phyloP scores from a whole-genome alignment of 1,140 invertebrate species.

The Halesus radiatus region DNA sequence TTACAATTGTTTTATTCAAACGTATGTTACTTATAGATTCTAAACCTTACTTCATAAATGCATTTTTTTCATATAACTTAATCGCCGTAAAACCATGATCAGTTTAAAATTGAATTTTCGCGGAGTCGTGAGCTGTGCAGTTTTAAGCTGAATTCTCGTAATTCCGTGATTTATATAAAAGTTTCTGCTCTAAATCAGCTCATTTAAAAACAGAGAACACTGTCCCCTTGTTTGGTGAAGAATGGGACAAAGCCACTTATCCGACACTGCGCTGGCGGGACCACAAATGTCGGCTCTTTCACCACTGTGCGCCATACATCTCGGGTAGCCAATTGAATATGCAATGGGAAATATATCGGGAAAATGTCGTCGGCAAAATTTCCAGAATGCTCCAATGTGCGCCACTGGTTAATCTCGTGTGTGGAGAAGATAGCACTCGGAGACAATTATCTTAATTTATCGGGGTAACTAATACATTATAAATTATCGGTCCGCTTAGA shows the following conservation, averaged over 20 bases:
- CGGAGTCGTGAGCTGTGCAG: no score
- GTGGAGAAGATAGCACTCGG: constrained; percentile 1
- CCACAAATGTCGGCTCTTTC: constrained; percentile 11
- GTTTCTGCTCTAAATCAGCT: not conserved
- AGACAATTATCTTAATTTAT: constrained; percentile 20
- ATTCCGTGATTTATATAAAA: not conserved
- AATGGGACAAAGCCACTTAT: constrained; percentile 28
- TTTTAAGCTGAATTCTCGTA: not conserved
- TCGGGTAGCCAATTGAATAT: constrained; percentile 15
- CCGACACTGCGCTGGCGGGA: not conserved
- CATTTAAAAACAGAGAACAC: not conserved
- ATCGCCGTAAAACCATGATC: no score
- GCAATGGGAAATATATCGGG: constrained; percentile 24
- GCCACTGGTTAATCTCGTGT: constrained; percentile 15
- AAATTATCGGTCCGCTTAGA: not conserved
- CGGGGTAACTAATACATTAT: constrained; percentile 9
- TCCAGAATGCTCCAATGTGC: not conserved
- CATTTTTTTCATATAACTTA: no score
- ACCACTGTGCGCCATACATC: not conserved
- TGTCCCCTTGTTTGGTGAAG: constrained; percentile 3
- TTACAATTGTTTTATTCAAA: no score
- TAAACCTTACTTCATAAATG: no score
- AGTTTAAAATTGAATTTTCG: no score
- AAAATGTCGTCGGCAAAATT: not conserved
- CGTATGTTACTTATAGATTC: no score